Percentiles rank a stretch among this genome's conserved stretches.
phyloP scores from a whole-genome alignment of 2,888 invertebrate species.

The Andrena chrysosceles region DNA sequence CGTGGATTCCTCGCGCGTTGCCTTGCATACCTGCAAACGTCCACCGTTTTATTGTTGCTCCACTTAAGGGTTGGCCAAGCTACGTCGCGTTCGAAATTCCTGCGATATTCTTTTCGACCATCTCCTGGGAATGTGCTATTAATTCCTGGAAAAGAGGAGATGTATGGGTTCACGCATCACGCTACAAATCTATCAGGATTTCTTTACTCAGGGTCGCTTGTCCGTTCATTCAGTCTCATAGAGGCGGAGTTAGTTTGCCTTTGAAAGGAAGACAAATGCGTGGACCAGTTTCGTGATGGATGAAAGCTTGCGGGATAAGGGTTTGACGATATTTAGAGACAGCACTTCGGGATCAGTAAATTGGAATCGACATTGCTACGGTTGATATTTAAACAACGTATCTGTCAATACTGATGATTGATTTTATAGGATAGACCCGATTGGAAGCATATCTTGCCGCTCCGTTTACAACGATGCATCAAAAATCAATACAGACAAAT shows the following conservation, averaged over 20 bases:
- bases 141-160: background rate
- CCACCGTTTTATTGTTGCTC: slow-evolving; percentile 37
- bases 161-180: background rate
- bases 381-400: slow-evolving; percentile 33
- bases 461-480: slow-evolving; percentile 6
- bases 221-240: slow-evolving; percentile 13
- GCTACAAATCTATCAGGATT: slow-evolving; percentile 14
- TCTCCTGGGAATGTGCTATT: slow-evolving; percentile 7
- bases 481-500: slow-evolving; percentile 26
- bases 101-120: background rate
- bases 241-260: slow-evolving; percentile 13
- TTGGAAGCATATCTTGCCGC: slow-evolving; percentile 8
- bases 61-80: background rate
- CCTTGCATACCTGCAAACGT: slow-evolving; percentile 20
- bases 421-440: slow-evolving; percentile 20
- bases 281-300: background rate
- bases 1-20: slow-evolving; percentile 39
- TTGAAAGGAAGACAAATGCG: slow-evolving; percentile 18
- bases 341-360: background rate
- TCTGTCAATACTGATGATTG: slow-evolving; percentile 41
- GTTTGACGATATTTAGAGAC: slow-evolving; percentile 4
- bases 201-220: slow-evolving; percentile 9
- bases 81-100: slow-evolving; percentile 3
- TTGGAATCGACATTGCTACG: slow-evolving; percentile 19
- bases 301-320: background rate